Conservation (phyloP, 2,888 invertebrate genomes). For the Drosophila glabriapex region DNA sequence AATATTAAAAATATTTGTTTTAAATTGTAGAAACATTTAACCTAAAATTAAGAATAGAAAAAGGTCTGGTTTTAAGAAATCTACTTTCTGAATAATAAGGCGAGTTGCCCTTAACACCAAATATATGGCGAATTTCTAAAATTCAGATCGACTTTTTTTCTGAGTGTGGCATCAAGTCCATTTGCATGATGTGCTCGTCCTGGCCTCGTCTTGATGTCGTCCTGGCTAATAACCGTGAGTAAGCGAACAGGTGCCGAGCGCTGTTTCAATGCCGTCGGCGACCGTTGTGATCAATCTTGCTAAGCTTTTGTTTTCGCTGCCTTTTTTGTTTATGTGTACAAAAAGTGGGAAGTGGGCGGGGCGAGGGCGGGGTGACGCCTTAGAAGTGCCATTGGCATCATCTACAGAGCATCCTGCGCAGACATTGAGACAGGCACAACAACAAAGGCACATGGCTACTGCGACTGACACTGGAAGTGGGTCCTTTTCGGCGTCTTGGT, state of each 20-base stretch:
- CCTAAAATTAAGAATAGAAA: no score
- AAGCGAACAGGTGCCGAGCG: slow-evolving; percentile 72
- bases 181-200: slow-evolving; percentile 63
- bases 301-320: slow-evolving; percentile 83
- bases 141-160: not conserved
- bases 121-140: no score
- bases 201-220: slow-evolving; percentile 14
- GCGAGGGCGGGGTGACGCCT: slow-evolving; percentile 57
- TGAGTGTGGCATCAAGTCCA: slow-evolving; percentile 42
- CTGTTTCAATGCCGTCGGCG: slow-evolving; percentile 33
- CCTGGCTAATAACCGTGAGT: slow-evolving; percentile 79
- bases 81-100: not conserved
- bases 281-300: slow-evolving; percentile 81
- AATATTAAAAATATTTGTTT: no score
- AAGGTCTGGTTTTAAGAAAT: not conserved
- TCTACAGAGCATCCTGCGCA: slow-evolving; percentile 14
- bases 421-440: slow-evolving; percentile 73
- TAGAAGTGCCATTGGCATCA: slow-evolving; percentile 66
- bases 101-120: not conserved
- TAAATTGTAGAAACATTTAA: no score
- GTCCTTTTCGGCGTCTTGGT: slow-evolving; percentile 55
- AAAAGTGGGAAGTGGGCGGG: slow-evolving; percentile 30
- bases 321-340: slow-evolving; percentile 67
- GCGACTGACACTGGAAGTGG: slow-evolving; percentile 1
- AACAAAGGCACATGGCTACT: slow-evolving; percentile 38